Conservation (phyloP, 2,888 invertebrate genomes). For the Gymnosoma rotundatum region DNA sequence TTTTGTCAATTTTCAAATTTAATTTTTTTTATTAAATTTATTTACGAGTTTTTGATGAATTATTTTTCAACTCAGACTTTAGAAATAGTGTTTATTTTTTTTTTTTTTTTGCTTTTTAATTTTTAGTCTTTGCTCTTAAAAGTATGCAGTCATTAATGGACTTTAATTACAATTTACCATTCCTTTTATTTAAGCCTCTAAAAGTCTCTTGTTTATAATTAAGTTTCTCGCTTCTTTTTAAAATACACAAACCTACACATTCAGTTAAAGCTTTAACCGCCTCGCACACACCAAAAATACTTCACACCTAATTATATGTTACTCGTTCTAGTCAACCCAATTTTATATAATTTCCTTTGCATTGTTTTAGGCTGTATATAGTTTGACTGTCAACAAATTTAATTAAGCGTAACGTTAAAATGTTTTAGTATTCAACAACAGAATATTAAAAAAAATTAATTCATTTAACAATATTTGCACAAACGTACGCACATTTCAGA, state of each 20-base stretch:
- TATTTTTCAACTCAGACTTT: too few species aligned
- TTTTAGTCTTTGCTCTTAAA: neutral
- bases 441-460: neutral
- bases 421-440: neutral
- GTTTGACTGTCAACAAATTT: slow-evolving; percentile 43
- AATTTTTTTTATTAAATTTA: too few species aligned
- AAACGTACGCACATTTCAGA: too few species aligned
- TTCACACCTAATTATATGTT: slow-evolving; percentile 56
- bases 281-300: neutral
- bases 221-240: neutral
- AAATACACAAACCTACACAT: too few species aligned
- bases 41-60: too few species aligned
- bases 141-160: neutral
- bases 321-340: neutral
- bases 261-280: neutral
- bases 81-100: too few species aligned
- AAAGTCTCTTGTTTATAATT: slow-evolving; percentile 12
- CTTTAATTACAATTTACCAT: neutral
- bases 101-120: neutral
- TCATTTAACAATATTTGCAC: too few species aligned
- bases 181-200: neutral
- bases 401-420: slow-evolving; percentile 43
- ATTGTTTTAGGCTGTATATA: slow-evolving; percentile 18
- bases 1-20: too few species aligned
- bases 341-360: neutral